Base-by-base conservation (phyloP, 2,113 vertebrate species). In the Nibea albiflora region DNA sequence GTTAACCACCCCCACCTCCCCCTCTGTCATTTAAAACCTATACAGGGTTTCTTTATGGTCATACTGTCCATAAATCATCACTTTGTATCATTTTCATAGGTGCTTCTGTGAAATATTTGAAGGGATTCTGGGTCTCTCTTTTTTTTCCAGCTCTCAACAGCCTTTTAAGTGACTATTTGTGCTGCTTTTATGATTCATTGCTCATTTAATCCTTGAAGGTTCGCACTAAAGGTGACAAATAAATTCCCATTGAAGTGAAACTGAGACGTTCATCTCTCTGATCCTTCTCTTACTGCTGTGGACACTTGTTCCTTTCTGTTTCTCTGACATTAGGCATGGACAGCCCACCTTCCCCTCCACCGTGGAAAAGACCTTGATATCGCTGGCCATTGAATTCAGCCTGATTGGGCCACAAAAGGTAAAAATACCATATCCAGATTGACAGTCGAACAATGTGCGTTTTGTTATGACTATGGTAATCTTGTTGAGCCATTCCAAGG, bases 391-490 rank as follows among this genome's bases (percentile, higher is more conserved):
- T 91, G 73, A 87, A 76, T 82, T 66, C 28, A 35, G 69, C 60
- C 84, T 88, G 93, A 93, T 93, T 90, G 91, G 93, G 66, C 72
- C 78, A 92, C 90, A 92, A 90, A 89, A 92, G 88, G 88, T 89
- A 91, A 89, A 93, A 92, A 91, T 89, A 88, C 80, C 91, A 94
- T 85, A 95, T 92, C 86, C 90, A 93, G 92, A 88, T 85, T 93
- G 94, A 93, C 94, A 93, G 93, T 76, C 22, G 52, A 84, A 94
- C 93, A 95, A 95, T 94, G 80, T 78, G 84, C 46, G 92, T 94
- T 95, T 95, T 94, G 94, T 95, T 88, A 87, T 82, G 79, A 83
- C 85, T 93, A 91, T 90, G 94, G 91, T 95, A 94, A 95, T 95
- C 94, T 92, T 92, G 88, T 94, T 94, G 91, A 93, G 92, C 83